Base-by-base conservation (phyloP, 2,888 invertebrate genomes). In the Zhuqinia jingwanae region DNA sequence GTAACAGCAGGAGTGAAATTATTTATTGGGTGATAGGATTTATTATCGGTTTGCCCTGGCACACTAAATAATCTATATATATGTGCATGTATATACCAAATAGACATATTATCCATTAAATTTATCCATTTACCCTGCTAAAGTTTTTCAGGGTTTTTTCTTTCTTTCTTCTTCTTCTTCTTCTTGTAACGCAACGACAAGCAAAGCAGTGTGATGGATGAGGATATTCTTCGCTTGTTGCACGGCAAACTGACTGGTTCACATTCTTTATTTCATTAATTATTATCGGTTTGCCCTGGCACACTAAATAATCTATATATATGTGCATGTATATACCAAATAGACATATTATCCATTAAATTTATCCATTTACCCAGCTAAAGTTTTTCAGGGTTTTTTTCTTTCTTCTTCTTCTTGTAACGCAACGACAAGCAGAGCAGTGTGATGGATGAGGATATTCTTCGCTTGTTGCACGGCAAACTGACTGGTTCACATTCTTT, bases 181-280 rank as follows among this genome's bases (percentile, higher is more conserved):
- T n/a, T n/a, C n/a, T n/a, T n/a, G n/a, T n/a, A n/a, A n/a, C n/a
- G 77, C 60, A 45, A 25, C 77, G 45, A 73, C 56, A 42, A 70
- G 65, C 68, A 80, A 78, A 56, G 60, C 70, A 78, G 77, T 78
- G 85, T 85, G 85, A 86, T 86, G 79, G 80, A 86, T 86, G 86
- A 81, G 86, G 81, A 86, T 87, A 86, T 86, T 86, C 86, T 80
- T 86, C 88, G 88, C 89, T 89, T 88, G 89, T 89, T 89, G 88
- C 88, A 82, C 89, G 84, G 82, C 80, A 87, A 89, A 89, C 87
- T 86, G 87, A 88, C 87, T 88, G 87, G 85, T 85, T 85, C 88
- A 88, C 89, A 89, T 89, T 89, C 88, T 85, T 88, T 89, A 88
- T 88, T 89, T 89, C 89, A 89, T 89, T 89, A 89, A 85, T 86